Base-by-base conservation (phyloP, 2,888 invertebrate genomes). In the Hypomecis atomaria region DNA sequence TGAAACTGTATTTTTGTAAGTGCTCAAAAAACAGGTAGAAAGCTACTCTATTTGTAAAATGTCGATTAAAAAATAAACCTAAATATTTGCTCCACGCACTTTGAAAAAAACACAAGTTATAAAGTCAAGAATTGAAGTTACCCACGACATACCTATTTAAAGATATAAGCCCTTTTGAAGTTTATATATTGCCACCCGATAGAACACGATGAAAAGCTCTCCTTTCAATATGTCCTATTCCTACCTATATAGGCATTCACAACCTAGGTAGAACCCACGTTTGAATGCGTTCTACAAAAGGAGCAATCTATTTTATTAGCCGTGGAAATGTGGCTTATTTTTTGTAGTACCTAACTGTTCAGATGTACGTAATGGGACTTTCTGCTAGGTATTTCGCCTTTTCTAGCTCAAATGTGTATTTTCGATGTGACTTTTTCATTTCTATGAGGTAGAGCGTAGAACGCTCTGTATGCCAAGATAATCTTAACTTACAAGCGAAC, bases 311-410 rank as follows among this genome's bases (percentile, higher is more conserved):
- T 57, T 53, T 47, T 57, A 53, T 37, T 58, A 57, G 36, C 52
- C 48, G 36, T 45, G 52, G 23, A 10, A 52, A 69, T 64, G 44
- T 62, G 8, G 62, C 37, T 59, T 64, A 55, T 66, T 60, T n/a
- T 45, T 63, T 44, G 54, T 36, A 44, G 38, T 56, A n/a, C n/a
- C n/a, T n/a, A 56, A 48, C 37, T 47, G 33, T 33, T 47, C 34
- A 38, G 6, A 13, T 13, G 43, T 10, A n/a, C 11, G 11, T 55
- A 42, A 54, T 5, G 7, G 33, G 6, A 53, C 33, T 43, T 43
- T 42, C 42, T 5, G 9, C 2, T 11, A 50, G 38, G 8, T 10
- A 52, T 40, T 40, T 40, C 52, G 23, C 23, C 9, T 23, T 4
- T 8, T 52, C 9, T 40, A 7, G 40, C 10, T 40, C 10, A 10